Conservation (phyloP, 2,888 invertebrate genomes). For the Hoplodrina ambigua region DNA sequence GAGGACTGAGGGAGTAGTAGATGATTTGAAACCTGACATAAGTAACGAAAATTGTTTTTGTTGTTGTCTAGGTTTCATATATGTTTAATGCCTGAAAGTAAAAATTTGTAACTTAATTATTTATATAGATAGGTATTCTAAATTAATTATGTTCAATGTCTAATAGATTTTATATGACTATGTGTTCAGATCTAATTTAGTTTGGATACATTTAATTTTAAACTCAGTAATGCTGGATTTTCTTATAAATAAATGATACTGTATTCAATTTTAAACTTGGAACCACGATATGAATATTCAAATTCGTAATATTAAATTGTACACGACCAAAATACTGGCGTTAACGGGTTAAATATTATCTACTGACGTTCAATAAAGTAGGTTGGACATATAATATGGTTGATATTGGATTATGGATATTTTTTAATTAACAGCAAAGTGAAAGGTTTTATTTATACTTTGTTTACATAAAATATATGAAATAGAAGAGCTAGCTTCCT, state of each 20-base stretch:
- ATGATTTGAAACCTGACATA: background rate
- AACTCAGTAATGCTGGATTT: constrained; percentile 7
- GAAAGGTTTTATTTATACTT: constrained; percentile 18
- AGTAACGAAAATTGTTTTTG: background rate
- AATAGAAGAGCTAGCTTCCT: background rate
- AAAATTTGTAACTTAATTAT: background rate
- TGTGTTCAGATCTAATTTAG: constrained; percentile 7
- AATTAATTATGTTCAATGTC: background rate
- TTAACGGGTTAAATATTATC: constrained; percentile 34
- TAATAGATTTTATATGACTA: background rate
- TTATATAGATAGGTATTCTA: background rate
- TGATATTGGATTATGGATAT: constrained; percentile 6
- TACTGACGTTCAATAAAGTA: constrained; percentile 2
- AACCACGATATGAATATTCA: constrained; percentile 53
- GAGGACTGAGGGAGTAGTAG: constrained; percentile 17
- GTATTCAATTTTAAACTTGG: constrained; percentile 34
- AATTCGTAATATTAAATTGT: constrained; percentile 31
- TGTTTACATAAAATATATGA: constrained; percentile 2
- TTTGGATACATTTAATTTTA: background rate
- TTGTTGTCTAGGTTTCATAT: background rate
- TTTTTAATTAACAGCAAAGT: constrained; percentile 29
- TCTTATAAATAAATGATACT: constrained; percentile 36
- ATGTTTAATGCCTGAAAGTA: background rate
- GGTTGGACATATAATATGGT: background rate
- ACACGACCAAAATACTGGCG: constrained; percentile 20